Evolutionary conservation across 2,888 invertebrate genomes (phyloP).

Genomic region (Conistra vaccinii): DNA sequence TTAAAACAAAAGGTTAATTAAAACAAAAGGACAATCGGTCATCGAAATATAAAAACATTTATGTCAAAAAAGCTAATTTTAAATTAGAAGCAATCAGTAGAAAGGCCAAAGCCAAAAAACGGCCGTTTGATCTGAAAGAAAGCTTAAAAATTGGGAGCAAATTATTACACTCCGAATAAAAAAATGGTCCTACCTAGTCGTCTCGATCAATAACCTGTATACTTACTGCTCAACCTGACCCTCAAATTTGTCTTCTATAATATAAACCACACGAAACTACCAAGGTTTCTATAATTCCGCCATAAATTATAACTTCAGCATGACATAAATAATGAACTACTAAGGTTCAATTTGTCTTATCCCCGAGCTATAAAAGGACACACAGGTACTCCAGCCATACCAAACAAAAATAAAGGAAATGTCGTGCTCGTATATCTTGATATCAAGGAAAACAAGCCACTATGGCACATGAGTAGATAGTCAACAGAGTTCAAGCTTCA

Average conservation of each 20-base stretch:
- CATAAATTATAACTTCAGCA: slow-evolving; percentile 46
- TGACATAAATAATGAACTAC: slow-evolving; percentile 52
- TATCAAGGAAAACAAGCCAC: slow-evolving; percentile 53
- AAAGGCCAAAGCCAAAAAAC: neutral
- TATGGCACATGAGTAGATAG: slow-evolving; percentile 5
- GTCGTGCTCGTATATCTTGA: slow-evolving; percentile 61
- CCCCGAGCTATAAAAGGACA: slow-evolving; percentile 49
- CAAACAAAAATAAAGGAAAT: slow-evolving; percentile 62
- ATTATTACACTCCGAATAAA: neutral
- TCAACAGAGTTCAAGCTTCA: slow-evolving; percentile 21
- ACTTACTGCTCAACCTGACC: neutral
- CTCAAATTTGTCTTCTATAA: neutral
- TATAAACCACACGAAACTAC: slow-evolving; percentile 32
- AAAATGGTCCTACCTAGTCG: neutral
- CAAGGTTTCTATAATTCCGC: slow-evolving; percentile 33
- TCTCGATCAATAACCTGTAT: neutral
- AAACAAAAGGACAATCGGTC: too few species aligned
- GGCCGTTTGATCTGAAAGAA: neutral
- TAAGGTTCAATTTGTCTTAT: slow-evolving; percentile 53
- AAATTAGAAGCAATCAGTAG: neutral
- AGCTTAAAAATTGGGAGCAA: neutral
- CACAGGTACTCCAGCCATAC: slow-evolving; percentile 55
- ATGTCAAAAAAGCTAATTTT: neutral
- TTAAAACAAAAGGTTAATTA: neutral
- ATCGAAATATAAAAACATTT: neutral